Evolutionary conservation across 2,113 vertebrate species (phyloP), one percentile per base, ranked within the genome.

Genomic region (Cyanoderma ruficeps): DNA sequence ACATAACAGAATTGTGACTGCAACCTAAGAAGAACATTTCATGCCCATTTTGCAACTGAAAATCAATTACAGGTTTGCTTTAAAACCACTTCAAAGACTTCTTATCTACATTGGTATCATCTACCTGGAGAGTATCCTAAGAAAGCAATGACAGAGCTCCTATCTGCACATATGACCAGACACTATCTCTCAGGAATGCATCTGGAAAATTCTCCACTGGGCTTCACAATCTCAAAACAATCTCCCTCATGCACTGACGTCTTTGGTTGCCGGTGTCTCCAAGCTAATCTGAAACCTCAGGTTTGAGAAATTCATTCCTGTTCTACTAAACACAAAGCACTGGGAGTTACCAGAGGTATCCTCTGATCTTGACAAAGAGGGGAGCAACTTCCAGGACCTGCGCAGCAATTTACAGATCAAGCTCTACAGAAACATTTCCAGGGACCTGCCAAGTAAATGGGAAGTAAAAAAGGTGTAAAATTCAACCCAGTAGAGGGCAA

Each of bases 401-500:
- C 22, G 12, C 18, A 69, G 50, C 25, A 57, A 53, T 49, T 39
- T 69, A 25, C 12, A 39, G 22, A 71, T 35, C 41, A 44, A 31
- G 21, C 21, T 65, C 41, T 50, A 65, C 27, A 72, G 46, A 71
- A 88, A 53, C 7, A 11, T 77, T 72, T 78, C 50, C 65, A 64
- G 61, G 28, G 49, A 67, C 31, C 61, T 44, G 39, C 5, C 20
- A 27, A 31, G 27, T 28, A 83, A 87, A 49, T 18, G 31, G 9
- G 6, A 72, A 60, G 27, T 35, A 42, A 83, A 87, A 33, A 19
- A 85, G 78, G 46, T 68, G 42, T 86, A 63, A 93, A 77, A 83
- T n/a, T 79, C 41, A 94, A 80, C 70, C 80, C 93, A 94, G 95
- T 56, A 97, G 94, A 93, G 91, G 92, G 91, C 93, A 97, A 94